Conservation (phyloP, 2,113 vertebrate species). For the Perca schrenkii region DNA sequence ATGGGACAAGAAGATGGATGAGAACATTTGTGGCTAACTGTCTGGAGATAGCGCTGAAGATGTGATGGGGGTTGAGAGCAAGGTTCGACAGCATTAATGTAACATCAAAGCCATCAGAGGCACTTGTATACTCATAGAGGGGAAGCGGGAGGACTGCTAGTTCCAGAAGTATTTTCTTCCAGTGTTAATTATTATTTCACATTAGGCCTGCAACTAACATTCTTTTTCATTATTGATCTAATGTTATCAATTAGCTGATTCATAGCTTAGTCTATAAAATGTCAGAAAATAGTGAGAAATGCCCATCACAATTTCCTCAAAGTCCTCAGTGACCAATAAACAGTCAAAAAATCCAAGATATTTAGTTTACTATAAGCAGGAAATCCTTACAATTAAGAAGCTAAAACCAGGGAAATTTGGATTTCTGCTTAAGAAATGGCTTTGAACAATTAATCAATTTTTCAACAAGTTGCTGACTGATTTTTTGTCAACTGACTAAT, state of each 20-base stretch:
- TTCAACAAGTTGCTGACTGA: background rate
- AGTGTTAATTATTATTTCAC: background rate
- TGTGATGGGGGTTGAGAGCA: conserved; percentile 42
- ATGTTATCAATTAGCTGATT: background rate
- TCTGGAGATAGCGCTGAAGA: conserved; percentile 84
- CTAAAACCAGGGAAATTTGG: background rate
- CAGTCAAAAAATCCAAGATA: background rate
- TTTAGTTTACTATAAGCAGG: too few species aligned
- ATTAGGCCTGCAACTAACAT: background rate
- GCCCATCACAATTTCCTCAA: background rate
- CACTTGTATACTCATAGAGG: conserved; percentile 3
- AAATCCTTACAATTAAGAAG: too few species aligned
- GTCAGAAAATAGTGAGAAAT: background rate
- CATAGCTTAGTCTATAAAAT: background rate
- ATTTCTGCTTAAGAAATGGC: background rate
- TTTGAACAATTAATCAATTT: background rate
- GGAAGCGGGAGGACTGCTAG: background rate
- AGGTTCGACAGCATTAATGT: conserved; percentile 63
- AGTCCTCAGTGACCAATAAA: background rate
- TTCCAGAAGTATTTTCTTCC: background rate
- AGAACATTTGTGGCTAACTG: conserved; percentile 87
- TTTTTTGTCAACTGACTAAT: too few species aligned
- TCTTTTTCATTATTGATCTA: background rate
- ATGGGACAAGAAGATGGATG: conserved; percentile 96
- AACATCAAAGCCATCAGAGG: conserved; percentile 48